Evolutionary conservation across 2,888 invertebrate genomes (phyloP), one percentile per base, ranked within the genome.

Genomic region (Melanargia galathea): DNA sequence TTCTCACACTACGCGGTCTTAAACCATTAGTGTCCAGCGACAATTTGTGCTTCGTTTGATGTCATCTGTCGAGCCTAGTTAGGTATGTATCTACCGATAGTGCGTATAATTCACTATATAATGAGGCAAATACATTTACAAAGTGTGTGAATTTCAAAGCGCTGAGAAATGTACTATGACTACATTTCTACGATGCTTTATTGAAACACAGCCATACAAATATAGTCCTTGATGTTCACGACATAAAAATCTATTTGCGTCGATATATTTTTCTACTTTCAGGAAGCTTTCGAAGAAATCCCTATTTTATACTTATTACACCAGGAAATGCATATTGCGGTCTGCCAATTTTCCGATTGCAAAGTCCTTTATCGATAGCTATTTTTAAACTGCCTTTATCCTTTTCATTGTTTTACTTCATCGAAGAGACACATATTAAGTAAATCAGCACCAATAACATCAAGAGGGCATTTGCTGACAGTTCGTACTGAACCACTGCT

Each of bases 261-360:
- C 33, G 35, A 35, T 13, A 35, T 13, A 35, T 52, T 8, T 20
- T 30, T 18, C 3, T 30, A 49, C 22, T 26, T 16, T 26, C 16
- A 49, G 13, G 35, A 35, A 51, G 35, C 33, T 20, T 33, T 52
- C 6, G 7, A 52, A 35, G 52, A 52, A 52, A 52, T 52, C 35
- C 35, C 20, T 20, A 52, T 33, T 33, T 52, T 35, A 38, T 38
- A 38, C n/a, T 26, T 30, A 18, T 33, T 33, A 13, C 33, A 20
- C 52, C 20, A 33, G 52, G 35, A 58, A 58, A 35, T 20, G 48
- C 58, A 58, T 58, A 58, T 58, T 58, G 58, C 58, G 58, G 58
- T 48, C 45, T 58, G 48, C 48, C 58, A 52, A 52, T 52, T 35
- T 52, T 33, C 35, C 10, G 52, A 52, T 33, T 35, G 52, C 18